Evolutionary conservation across 2,113 vertebrate species (phyloP).

Genomic region (Crotophaga sulcirostris): DNA sequence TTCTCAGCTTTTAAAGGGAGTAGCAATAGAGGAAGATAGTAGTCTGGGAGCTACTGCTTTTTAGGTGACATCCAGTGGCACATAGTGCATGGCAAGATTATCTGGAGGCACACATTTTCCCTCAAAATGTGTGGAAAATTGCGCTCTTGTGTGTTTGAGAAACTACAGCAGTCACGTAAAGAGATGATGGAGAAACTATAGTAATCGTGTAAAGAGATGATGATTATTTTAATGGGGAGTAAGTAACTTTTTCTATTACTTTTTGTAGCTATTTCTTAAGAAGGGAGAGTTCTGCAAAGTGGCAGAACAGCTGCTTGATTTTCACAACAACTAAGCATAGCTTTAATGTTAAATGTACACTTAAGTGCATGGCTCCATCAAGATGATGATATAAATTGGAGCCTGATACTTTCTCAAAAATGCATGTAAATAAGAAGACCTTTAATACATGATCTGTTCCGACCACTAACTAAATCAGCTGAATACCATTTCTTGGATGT

Average conservation of each 20-base stretch:
- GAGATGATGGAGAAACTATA: background rate
- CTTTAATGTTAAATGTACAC: background rate
- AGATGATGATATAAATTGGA: background rate
- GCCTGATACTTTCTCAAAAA: background rate
- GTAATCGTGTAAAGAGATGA: background rate
- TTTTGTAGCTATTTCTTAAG: background rate
- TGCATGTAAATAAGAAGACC: background rate
- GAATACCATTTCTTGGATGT: background rate
- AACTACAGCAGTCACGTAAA: background rate
- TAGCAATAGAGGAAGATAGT: background rate
- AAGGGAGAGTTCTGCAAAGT: background rate
- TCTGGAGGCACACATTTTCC: background rate
- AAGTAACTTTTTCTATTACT: background rate
- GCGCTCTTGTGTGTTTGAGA: background rate
- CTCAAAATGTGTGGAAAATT: background rate
- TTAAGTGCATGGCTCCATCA: background rate
- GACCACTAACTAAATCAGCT: background rate
- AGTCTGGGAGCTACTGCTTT: background rate
- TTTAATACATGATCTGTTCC: background rate
- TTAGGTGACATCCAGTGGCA: background rate
- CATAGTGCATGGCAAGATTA: background rate
- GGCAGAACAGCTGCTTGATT: constrained; percentile 38
- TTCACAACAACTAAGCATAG: background rate
- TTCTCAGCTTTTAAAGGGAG: background rate
- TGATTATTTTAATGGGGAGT: background rate